Evolutionary conservation across 2,888 invertebrate species (phyloP).

Genomic region (Ochropleura plecta): DNA sequence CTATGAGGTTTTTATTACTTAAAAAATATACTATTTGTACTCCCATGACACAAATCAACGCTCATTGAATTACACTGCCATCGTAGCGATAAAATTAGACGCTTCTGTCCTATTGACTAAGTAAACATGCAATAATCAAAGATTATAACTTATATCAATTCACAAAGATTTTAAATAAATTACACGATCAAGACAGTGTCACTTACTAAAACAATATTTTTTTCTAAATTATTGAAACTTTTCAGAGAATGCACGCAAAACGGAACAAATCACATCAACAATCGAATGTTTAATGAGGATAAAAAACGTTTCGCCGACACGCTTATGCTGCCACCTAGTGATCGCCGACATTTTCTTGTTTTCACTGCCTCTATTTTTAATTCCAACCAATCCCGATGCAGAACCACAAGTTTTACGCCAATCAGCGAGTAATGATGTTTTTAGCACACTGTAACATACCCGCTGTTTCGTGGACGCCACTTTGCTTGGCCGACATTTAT

Average conservation of each 20-base stretch:
- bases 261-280: constrained; percentile 84
- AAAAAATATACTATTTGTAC: constrained; percentile 29
- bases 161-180: constrained; percentile 33
- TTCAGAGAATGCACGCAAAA: constrained; percentile 81
- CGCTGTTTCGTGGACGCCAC: constrained; percentile 71
- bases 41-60: constrained; percentile 68
- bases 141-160: constrained; percentile 13
- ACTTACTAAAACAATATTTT: constrained; percentile 86
- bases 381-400: constrained; percentile 64
- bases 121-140: constrained; percentile 35
- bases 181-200: constrained; percentile 68
- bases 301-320: constrained; percentile 86
- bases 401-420: constrained; percentile 53
- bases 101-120: constrained; percentile 45
- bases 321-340: constrained; percentile 75
- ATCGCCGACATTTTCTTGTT: constrained; percentile 81
- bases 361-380: constrained; percentile 58
- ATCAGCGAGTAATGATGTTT: constrained; percentile 46
- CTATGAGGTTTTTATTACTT: background rate
- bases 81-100: constrained; percentile 65
- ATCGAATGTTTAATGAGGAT: constrained; percentile 83
- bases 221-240: constrained; percentile 78
- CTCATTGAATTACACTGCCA: constrained; percentile 68
- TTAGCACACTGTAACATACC: constrained; percentile 78
- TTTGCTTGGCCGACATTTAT: constrained; percentile 76